Evolutionary conservation across 2,888 invertebrate species (phyloP).

Genomic region (Hanleya hanleyi): DNA sequence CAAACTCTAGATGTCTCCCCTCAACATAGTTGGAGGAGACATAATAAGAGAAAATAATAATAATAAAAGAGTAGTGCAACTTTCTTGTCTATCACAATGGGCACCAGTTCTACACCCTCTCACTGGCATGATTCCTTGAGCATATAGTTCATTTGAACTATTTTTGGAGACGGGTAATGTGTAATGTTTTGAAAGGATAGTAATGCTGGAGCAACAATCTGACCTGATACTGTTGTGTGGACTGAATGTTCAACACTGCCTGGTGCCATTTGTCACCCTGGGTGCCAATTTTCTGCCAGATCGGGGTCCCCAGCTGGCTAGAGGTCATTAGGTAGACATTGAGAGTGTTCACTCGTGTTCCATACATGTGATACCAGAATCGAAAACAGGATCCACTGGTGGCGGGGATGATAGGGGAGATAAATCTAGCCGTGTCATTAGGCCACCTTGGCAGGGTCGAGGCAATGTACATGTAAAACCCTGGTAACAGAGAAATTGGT

Average conservation of each 20-base stretch:
- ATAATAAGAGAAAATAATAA: too few relatives aligned
- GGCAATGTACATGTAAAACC: conserved; percentile 64
- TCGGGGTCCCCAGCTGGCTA: neutral
- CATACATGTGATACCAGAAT: conserved; percentile 69
- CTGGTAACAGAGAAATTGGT: conserved; percentile 17
- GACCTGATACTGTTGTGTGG: neutral
- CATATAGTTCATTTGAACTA: too few relatives aligned
- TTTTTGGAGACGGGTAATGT: too few relatives aligned
- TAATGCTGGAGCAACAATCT: too few relatives aligned
- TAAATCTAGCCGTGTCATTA: conserved; percentile 55
- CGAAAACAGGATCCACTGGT: conserved; percentile 61
- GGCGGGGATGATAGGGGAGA: conserved; percentile 36
- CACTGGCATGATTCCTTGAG: too few relatives aligned
- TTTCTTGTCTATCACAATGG: too few relatives aligned
- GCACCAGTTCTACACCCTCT: too few relatives aligned
- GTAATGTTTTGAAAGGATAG: too few relatives aligned
- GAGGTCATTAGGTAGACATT: neutral
- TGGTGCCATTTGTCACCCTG: conserved; percentile 60
- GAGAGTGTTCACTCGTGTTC: conserved; percentile 45
- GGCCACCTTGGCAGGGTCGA: conserved; percentile 42
- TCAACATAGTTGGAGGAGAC: too few relatives aligned
- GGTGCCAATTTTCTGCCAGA: conserved; percentile 29
- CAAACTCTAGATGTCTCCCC: too few relatives aligned
- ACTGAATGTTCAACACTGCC: neutral
- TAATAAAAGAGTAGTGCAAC: too few relatives aligned